These are phyloP conservation scores for Hypena proboscidalis DNA, from an alignment of 2,888 invertebrate species.

Conservation along the genomic window DNA sequence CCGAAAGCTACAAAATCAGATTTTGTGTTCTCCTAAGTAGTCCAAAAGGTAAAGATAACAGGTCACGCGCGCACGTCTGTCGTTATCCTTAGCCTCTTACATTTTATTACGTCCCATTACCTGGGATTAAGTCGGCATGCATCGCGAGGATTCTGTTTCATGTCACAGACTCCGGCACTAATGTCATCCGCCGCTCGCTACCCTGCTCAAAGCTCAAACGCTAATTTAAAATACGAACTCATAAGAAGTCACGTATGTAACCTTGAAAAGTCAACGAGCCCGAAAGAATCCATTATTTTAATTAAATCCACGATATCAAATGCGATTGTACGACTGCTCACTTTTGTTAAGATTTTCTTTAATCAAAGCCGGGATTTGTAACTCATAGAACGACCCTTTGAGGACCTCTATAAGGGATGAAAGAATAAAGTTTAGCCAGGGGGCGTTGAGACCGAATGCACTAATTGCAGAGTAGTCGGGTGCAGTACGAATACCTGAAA, in stretches of 20 bases:
- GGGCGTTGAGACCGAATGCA: constrained; percentile 37
- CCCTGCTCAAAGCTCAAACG: constrained; percentile 39
- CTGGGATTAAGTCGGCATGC: constrained; percentile 78
- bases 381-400: constrained; percentile 27
- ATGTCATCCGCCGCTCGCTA: constrained; percentile 57
- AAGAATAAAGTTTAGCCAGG: constrained; percentile 38
- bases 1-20: constrained; percentile 53
- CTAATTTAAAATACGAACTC: constrained; percentile 60
- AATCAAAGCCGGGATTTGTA: constrained; percentile 31
- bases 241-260: constrained; percentile 37
- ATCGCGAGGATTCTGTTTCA: constrained; percentile 70
- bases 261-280: constrained; percentile 50
- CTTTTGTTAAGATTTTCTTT: constrained; percentile 43
- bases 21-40: constrained; percentile 64
- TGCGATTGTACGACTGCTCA: constrained; percentile 40
- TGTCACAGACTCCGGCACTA: constrained; percentile 60
- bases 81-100: constrained; percentile 79
- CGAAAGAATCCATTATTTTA: constrained; percentile 55
- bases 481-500: constrained; percentile 35
- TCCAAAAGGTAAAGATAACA: constrained; percentile 68
- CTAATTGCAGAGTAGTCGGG: constrained; percentile 49
- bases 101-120: constrained; percentile 81
- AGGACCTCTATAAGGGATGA: constrained; percentile 29
- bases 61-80: constrained; percentile 81
- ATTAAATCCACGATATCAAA: constrained; percentile 41